phyloP scores from a whole-genome alignment of 2,113 vertebrate genomes.

The Acanthisitta chloris region DNA sequence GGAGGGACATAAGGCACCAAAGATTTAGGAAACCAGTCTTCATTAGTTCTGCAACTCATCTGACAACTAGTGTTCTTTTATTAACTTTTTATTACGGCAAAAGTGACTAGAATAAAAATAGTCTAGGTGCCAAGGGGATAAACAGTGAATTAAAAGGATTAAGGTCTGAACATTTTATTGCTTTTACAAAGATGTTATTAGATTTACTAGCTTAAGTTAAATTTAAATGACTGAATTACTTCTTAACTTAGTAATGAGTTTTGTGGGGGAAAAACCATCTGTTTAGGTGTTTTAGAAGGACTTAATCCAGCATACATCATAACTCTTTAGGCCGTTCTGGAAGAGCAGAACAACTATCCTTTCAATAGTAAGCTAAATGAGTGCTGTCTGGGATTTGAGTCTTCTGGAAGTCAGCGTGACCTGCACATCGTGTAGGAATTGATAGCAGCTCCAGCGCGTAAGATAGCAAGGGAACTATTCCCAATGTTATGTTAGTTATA shows the following conservation, averaged over 20 bases:
- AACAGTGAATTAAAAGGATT: conserved; percentile 59
- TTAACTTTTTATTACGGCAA: conserved; percentile 7
- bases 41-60: neutral
- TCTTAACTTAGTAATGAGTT: conserved; percentile 23
- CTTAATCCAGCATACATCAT: neutral
- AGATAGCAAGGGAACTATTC: neutral
- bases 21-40: neutral
- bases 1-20: neutral
- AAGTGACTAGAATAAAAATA: conserved; percentile 51
- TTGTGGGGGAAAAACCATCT: neutral
- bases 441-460: neutral
- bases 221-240: conserved; percentile 35
- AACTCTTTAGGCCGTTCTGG: neutral
- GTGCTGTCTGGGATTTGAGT: neutral
- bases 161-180: conserved; percentile 41
- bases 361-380: neutral
- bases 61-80: neutral
- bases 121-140: conserved; percentile 51
- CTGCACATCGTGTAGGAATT: neutral
- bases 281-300: conserved; percentile 16
- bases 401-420: neutral
- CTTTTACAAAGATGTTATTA: conserved; percentile 55
- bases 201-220: conserved; percentile 52
- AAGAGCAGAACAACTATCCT: neutral
- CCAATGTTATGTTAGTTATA: neutral